Percentiles rank a stretch among this genome's conserved stretches.
Conservation (phyloP, 2,888 invertebrate species). For the Lycaena phlaeas region DNA sequence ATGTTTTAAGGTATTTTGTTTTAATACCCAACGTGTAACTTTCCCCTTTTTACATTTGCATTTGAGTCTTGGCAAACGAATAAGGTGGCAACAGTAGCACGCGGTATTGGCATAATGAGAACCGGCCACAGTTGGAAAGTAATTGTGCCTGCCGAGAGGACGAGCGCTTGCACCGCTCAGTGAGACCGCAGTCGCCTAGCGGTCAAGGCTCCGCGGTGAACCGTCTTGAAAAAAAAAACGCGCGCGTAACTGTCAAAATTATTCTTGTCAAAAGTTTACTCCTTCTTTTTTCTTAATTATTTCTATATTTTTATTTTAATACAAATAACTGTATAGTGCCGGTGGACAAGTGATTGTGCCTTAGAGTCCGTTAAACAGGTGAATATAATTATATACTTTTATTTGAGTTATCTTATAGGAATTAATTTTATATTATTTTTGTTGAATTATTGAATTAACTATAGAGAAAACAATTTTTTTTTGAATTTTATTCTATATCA, state of each 20-base stretch:
- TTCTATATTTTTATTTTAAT: constrained; percentile 26
- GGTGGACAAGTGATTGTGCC: constrained; percentile 64
- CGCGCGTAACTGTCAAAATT: constrained; percentile 46
- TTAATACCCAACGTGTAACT: too few relatives aligned
- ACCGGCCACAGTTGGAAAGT: constrained; percentile 55
- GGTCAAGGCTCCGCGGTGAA: constrained; percentile 61
- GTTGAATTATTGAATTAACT: background rate
- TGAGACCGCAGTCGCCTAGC: constrained; percentile 57
- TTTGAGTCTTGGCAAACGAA: too few relatives aligned
- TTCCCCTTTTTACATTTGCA: too few relatives aligned
- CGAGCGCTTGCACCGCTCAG: constrained; percentile 47
- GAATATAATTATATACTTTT: constrained; percentile 30
- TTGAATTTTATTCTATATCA: too few relatives aligned
- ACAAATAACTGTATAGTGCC: constrained; percentile 61
- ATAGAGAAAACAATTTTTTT: too few relatives aligned
- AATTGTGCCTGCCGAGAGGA: constrained; percentile 47
- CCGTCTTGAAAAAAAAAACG: constrained; percentile 40
- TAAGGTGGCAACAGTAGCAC: background rate
- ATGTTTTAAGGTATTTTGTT: too few relatives aligned
- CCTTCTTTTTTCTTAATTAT: constrained; percentile 16
- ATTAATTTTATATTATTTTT: constrained; percentile 10
- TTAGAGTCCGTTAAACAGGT: constrained; percentile 60
- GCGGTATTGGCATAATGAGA: background rate
- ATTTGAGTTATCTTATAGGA: constrained; percentile 8
- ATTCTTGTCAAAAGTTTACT: constrained; percentile 24